Conservation (phyloP, 1,140 invertebrate genomes). For the Schlechtendalia chinensis region DNA sequence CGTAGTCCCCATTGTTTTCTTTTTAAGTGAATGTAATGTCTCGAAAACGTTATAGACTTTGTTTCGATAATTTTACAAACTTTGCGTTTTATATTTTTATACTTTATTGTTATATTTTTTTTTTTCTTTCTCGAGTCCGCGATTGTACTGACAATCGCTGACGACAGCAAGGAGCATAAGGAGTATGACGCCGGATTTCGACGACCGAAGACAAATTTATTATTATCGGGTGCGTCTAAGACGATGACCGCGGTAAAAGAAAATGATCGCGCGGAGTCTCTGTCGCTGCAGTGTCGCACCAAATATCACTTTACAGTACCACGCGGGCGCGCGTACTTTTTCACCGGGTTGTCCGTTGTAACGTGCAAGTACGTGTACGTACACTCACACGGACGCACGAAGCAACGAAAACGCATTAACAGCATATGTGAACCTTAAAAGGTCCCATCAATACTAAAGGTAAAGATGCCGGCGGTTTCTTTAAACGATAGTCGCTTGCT, state of each 20-base stretch:
- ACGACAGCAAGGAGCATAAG: background rate
- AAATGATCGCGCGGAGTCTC: background rate
- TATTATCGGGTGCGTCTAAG: background rate
- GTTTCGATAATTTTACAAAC: slow-evolving; percentile 21
- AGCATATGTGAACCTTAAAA: slow-evolving; percentile 7
- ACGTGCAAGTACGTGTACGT: background rate
- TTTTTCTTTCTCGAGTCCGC: background rate
- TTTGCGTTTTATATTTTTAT: slow-evolving; percentile 12
- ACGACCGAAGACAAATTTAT: background rate
- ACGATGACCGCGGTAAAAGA: background rate
- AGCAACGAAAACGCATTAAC: slow-evolving; percentile 24
- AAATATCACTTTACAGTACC: too few relatives aligned
- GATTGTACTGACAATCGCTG: background rate
- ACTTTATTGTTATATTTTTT: background rate
- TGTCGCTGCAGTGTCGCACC: too few relatives aligned
- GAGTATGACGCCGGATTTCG: background rate
- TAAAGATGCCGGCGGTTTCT: slow-evolving; percentile 11
- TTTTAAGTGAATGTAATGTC: background rate
- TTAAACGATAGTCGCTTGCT: background rate
- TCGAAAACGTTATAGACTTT: background rate
- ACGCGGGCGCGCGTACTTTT: background rate
- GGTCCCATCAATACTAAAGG: slow-evolving; percentile 32
- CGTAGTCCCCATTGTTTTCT: background rate
- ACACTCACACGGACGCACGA: background rate
- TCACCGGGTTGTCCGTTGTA: background rate